Evolutionary conservation across 2,888 invertebrate species (phyloP).

Genomic region (Elegia similella): DNA sequence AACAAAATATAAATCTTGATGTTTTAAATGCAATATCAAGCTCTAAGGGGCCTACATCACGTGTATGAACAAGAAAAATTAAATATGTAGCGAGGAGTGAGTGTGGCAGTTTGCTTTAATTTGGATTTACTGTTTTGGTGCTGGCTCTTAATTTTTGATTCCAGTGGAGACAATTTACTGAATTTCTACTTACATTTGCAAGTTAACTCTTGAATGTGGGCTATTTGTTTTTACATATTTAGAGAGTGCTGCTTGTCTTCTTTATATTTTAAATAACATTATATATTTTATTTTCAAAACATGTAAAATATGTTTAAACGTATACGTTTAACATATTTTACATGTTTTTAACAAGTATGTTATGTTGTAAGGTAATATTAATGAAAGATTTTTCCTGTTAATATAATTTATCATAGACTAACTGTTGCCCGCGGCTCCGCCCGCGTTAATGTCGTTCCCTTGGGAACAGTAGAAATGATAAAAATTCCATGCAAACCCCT

Average conservation of each 20-base stretch:
- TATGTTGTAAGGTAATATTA: too few relatives aligned
- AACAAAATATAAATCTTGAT: too few relatives aligned
- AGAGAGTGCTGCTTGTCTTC: neutral
- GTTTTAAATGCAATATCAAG: neutral
- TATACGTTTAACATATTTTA: too few relatives aligned
- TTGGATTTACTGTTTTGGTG: neutral
- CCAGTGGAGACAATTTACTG: neutral
- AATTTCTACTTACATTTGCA: neutral
- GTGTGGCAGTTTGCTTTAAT: slow-evolving; percentile 3
- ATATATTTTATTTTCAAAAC: too few relatives aligned
- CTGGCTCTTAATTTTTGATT: neutral
- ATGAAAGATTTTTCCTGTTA: too few relatives aligned
- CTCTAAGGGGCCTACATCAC: neutral
- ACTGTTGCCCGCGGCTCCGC: too few relatives aligned
- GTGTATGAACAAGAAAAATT: slow-evolving; percentile 23
- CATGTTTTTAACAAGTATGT: too few relatives aligned
- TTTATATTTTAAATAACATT: neutral
- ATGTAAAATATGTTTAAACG: too few relatives aligned
- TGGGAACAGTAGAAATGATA: too few relatives aligned
- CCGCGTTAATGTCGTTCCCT: too few relatives aligned
- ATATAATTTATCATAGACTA: too few relatives aligned
- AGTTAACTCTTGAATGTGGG: neutral
- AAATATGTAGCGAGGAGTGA: slow-evolving; percentile 17
- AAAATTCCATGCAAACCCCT: too few relatives aligned
- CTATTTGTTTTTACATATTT: neutral